Evolutionary conservation across 2,888 invertebrate genomes (phyloP).

Genomic region (Phaedon cochleariae): DNA sequence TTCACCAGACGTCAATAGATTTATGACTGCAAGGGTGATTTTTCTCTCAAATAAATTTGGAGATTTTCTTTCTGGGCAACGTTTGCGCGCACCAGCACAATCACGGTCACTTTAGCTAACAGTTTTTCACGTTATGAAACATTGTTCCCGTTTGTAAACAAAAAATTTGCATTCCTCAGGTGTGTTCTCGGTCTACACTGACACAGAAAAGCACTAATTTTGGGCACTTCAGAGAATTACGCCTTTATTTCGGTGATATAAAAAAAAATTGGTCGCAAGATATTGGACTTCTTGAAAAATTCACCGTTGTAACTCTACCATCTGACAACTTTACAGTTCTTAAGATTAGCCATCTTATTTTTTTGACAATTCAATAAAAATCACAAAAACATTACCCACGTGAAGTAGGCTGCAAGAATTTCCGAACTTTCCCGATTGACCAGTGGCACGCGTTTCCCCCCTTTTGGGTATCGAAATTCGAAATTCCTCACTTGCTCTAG

Average conservation of each 20-base stretch:
- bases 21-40: not conserved
- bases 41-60: not conserved
- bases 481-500: no score
- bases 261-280: not conserved
- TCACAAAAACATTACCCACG: not conserved
- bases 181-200: slow-evolving; percentile 28
- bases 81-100: not conserved
- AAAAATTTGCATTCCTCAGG: slow-evolving; percentile 48
- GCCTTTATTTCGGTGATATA: not conserved
- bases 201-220: slow-evolving; percentile 7
- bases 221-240: not conserved
- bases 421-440: no score
- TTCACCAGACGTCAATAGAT: slow-evolving; percentile 56
- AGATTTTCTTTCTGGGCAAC: not conserved
- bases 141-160: slow-evolving; percentile 36
- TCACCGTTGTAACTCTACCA: slow-evolving; percentile 18
- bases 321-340: slow-evolving; percentile 34
- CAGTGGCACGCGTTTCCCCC: no score
- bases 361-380: slow-evolving; percentile 13
- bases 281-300: slow-evolving; percentile 11
- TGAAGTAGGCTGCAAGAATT: no score
- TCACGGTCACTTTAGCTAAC: slow-evolving; percentile 13
- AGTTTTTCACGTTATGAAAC: slow-evolving; percentile 33
- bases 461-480: no score
- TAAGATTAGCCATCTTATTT: slow-evolving; percentile 31